Percentiles rank a stretch among this genome's conserved stretches.
Conservation (phyloP, 2,888 invertebrate genomes). For the Pogonocherus hispidulus region DNA sequence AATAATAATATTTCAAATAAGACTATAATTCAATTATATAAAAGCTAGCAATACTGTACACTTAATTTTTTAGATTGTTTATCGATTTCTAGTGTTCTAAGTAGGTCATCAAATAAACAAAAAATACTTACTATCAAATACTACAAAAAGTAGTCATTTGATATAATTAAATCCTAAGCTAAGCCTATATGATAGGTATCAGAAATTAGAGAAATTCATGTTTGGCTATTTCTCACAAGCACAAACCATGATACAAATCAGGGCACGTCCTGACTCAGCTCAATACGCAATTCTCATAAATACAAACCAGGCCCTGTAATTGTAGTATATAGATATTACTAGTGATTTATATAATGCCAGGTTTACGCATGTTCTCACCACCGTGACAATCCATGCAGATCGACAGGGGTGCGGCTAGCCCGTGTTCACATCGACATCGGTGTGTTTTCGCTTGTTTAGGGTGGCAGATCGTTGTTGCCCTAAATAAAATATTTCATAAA, state of each 20-base stretch:
- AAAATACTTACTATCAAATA: too few species aligned
- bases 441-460: slow-evolving; percentile 65
- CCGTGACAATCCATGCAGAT: slow-evolving; percentile 51
- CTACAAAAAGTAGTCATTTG: too few species aligned
- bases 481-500: slow-evolving; percentile 68
- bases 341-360: slow-evolving; percentile 51
- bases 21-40: too few species aligned
- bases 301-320: slow-evolving; percentile 36
- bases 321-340: slow-evolving; percentile 52
- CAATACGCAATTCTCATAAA: slow-evolving; percentile 44
- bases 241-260: not conserved
- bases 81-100: too few species aligned
- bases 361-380: slow-evolving; percentile 52
- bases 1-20: too few species aligned
- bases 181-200: too few species aligned
- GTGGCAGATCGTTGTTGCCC: slow-evolving; percentile 63
- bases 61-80: too few species aligned
- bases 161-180: too few species aligned
- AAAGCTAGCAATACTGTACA: too few species aligned
- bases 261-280: not conserved
- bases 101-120: too few species aligned
- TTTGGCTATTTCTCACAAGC: not conserved
- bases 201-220: too few species aligned
- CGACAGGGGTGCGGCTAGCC: slow-evolving; percentile 47
- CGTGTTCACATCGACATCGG: slow-evolving; percentile 53